Evolutionary conservation across 2,888 invertebrate species (phyloP), one percentile per base, ranked within the genome.

Genomic region (Drosophila kambysellisi): DNA sequence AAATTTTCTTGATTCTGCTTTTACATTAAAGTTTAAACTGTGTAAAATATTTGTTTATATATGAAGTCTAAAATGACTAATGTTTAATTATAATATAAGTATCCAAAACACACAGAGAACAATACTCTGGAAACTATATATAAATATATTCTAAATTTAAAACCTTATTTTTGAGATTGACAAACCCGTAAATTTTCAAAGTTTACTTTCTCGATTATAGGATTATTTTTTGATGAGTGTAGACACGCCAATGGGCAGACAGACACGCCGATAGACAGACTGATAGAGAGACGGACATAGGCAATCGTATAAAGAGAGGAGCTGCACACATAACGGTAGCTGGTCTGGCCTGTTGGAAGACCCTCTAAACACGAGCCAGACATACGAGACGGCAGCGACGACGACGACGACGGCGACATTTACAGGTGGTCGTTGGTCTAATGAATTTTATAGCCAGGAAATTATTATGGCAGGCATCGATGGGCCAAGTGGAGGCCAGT

Each of bases 401-500:
- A 2, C 43, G 37, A 41, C 11, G 57, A n/a, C 64, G 63, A 70
- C 50, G 63, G 66, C 50, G 71, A 68, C 84, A 74, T 85, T 83
- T 76, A 87, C 82, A 89, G 85, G 89, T 90, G 90, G 90, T 90
- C 75, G 89, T 76, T 78, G 75, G 79, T 91, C 89, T 91, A 91
- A 91, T 91, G 91, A 90, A 90, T 90, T 90, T 91, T 90, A 88
- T 88, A 90, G 91, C 80, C 91, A 90, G 90, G 84, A 84, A 90
- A 84, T 84, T 90, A 84, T 84, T 88, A 90, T 81, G 87, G 90
- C 87, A 77, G 89, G 81, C 89, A 81, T 91, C 89, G 90, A 81
- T 88, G 88, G 74, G 77, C 64, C 67, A 39, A 41, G 15, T 25
- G 15, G 46, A 46, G 35, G 56, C 46, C 46, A 56, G 68, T 51